phyloP scores from a whole-genome alignment of 2,797 vertebrate genomes.

The Gymnocypris eckloni region DNA sequence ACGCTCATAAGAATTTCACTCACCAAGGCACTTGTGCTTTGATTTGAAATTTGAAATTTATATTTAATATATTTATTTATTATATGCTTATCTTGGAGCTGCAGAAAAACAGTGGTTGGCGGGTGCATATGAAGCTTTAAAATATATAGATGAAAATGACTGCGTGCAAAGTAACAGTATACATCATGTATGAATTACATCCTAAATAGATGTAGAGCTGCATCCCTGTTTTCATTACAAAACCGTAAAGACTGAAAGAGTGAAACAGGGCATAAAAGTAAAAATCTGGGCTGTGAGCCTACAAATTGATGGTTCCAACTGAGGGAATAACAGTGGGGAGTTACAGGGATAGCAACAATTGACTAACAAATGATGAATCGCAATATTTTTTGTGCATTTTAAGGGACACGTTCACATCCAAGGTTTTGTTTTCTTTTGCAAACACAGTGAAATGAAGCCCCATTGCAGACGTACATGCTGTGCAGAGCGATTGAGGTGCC shows the following conservation, averaged over 20 bases:
- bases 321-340: neutral
- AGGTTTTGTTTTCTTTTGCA: conserved; percentile 2
- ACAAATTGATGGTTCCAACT: neutral
- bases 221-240: neutral
- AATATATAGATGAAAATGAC: neutral
- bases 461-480: conserved; percentile 5
- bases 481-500: neutral
- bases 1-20: too few relatives aligned
- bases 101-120: neutral
- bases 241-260: neutral
- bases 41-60: too few relatives aligned
- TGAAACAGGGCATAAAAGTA: neutral
- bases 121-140: neutral
- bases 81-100: neutral
- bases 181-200: neutral
- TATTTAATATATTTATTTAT: neutral
- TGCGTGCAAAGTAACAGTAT: neutral
- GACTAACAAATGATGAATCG: neutral
- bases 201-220: neutral
- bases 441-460: neutral
- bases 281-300: neutral
- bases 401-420: neutral
- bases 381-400: neutral
- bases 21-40: too few relatives aligned
- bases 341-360: neutral